These are phyloP conservation scores for Platycheirus rosarum DNA, from an alignment of 2,888 invertebrate genomes.

Conservation along the genomic window DNA sequence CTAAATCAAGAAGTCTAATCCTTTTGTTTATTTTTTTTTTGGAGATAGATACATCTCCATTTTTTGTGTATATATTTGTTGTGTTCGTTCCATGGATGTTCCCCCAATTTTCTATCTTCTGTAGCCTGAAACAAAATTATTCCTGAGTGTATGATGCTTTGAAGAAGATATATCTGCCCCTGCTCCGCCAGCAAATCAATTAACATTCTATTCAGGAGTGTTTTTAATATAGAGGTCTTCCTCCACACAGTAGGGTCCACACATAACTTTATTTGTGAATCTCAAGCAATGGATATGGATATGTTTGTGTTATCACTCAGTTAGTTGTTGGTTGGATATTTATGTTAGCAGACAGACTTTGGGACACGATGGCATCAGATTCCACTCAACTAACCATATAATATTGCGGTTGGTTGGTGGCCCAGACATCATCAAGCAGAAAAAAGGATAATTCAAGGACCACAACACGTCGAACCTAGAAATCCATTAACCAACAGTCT, in stretches of 20 bases:
- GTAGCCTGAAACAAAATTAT: slow-evolving; percentile 24
- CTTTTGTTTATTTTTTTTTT: slow-evolving; percentile 48
- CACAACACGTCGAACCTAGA: slow-evolving; percentile 38
- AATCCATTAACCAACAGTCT: slow-evolving; percentile 57
- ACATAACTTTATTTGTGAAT: slow-evolving; percentile 23
- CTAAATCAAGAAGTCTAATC: slow-evolving; percentile 73
- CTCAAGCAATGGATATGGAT: slow-evolving; percentile 3
- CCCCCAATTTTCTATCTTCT: slow-evolving; percentile 5
- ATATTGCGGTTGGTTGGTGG: slow-evolving; percentile 11
- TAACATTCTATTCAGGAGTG: slow-evolving; percentile 60
- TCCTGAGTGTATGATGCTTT: slow-evolving; percentile 33
- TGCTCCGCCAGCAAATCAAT: slow-evolving; percentile 61
- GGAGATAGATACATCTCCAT: background rate
- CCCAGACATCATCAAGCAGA: slow-evolving; percentile 18
- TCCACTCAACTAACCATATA: slow-evolving; percentile 56
- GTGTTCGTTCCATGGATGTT: slow-evolving; percentile 52
- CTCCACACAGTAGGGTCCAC: slow-evolving; percentile 1
- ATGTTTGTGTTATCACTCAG: slow-evolving; percentile 26
- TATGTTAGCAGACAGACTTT: slow-evolving; percentile 40
- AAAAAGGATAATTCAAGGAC: slow-evolving; percentile 40
- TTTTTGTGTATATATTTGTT: slow-evolving; percentile 41
- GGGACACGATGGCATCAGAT: slow-evolving; percentile 54
- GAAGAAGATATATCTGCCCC: slow-evolving; percentile 33
- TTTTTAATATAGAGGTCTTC: slow-evolving; percentile 6
- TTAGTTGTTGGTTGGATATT: slow-evolving; percentile 42